A percentile compares a stretch with the other conserved stretches of the same genome.
These are phyloP conservation scores for Sclerodermus sp. DNA, from an alignment of 2,888 invertebrate genomes.

Conservation along the genomic window DNA sequence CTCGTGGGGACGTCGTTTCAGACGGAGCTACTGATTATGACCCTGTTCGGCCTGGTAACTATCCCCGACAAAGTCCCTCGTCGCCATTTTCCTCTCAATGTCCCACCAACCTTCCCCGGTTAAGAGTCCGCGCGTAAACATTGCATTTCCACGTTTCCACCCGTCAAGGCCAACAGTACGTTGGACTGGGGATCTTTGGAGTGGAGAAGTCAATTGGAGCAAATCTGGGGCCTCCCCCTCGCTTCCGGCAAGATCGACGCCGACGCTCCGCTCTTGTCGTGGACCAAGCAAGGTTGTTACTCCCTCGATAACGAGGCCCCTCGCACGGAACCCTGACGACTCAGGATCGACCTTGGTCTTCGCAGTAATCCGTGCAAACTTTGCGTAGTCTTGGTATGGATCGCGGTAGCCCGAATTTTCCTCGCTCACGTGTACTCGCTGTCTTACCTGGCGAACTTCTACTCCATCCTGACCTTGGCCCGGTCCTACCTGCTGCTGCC, in stretches of 20 bases:
- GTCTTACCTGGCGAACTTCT: constrained; percentile 41
- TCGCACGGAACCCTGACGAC: too few relatives aligned
- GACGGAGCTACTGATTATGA: constrained; percentile 45
- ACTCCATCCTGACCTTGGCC: constrained; percentile 44
- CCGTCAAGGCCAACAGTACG: constrained; percentile 33
- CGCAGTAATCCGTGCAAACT: not conserved
- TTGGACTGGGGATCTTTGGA: constrained; percentile 41
- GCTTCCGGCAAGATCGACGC: not conserved
- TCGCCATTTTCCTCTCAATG: too few relatives aligned
- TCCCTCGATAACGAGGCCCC: too few relatives aligned
- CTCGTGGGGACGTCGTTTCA: constrained; percentile 35
- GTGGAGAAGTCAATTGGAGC: constrained; percentile 36
- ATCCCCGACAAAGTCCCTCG: not conserved
- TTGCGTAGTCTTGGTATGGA: constrained; percentile 38
- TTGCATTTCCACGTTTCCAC: not conserved
- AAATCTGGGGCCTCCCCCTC: constrained; percentile 30
- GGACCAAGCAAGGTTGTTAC: not conserved
- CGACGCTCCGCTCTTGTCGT: not conserved
- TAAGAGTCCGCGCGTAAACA: not conserved
- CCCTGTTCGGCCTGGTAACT: constrained; percentile 43
- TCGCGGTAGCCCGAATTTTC: constrained; percentile 39
- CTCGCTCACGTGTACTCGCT: constrained; percentile 36
- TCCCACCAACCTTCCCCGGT: too few relatives aligned
- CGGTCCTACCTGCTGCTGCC: constrained; percentile 40
- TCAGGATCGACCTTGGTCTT: not conserved